phyloP scores from a whole-genome alignment of 2,888 invertebrate species.

The Drosophila birchii region DNA sequence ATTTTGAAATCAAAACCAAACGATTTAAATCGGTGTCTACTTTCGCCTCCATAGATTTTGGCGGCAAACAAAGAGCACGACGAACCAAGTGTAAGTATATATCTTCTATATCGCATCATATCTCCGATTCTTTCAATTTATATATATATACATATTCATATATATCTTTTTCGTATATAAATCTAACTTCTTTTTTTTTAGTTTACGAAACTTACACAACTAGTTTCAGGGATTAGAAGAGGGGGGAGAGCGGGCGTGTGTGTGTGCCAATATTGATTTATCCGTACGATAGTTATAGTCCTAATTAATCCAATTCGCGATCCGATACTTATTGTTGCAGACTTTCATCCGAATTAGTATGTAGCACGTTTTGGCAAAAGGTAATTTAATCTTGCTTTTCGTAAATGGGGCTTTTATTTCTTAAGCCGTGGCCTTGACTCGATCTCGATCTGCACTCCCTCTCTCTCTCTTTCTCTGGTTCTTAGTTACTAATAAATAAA shows the following conservation, averaged over 20 bases:
- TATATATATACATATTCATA: conserved; percentile 24
- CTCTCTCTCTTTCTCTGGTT: conserved; percentile 14
- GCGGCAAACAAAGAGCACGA: conserved; percentile 12
- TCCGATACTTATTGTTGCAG: conserved; percentile 18
- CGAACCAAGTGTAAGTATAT: conserved; percentile 7
- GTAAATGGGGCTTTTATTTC: conserved; percentile 35
- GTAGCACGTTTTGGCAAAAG: conserved; percentile 58
- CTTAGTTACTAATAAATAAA: conserved; percentile 64
- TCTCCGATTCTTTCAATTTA: not conserved
- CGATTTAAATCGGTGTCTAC: not conserved
- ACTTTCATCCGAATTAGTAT: conserved; percentile 5
- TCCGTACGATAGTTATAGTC: conserved; percentile 16
- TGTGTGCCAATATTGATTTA: conserved; percentile 33
- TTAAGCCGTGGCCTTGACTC: conserved; percentile 24
- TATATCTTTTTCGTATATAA: conserved; percentile 27
- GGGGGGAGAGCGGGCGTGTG: conserved; percentile 5
- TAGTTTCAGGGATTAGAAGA: conserved; percentile 25
- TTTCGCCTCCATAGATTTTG: not conserved
- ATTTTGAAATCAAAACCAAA: not conserved
- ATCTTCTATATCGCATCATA: not conserved
- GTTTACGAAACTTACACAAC: conserved; percentile 27
- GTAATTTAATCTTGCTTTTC: conserved; percentile 70
- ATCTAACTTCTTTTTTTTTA: conserved; percentile 29
- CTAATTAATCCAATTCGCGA: conserved; percentile 27
- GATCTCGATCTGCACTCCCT: not conserved